Conservation (phyloP, 2,113 vertebrate genomes). For the Rhabdomys dilectus region DNA sequence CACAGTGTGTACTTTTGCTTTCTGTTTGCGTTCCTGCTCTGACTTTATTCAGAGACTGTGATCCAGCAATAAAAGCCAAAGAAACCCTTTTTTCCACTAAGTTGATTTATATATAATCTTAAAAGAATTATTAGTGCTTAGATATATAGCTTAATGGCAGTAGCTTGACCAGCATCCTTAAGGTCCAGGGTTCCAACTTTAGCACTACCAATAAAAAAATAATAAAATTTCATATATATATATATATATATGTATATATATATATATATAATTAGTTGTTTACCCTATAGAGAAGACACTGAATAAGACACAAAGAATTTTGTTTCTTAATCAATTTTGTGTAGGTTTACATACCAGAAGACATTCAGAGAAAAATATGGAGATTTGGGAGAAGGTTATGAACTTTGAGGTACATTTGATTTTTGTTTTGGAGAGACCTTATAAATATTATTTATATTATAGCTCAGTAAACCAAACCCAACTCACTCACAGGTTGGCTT, state of each 20-base stretch:
- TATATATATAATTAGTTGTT: background rate
- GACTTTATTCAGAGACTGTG: background rate
- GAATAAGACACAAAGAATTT: slow-evolving; percentile 18
- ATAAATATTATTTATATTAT: background rate
- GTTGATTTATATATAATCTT: background rate
- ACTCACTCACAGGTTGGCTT: background rate
- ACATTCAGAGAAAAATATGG: background rate
- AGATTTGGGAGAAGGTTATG: background rate
- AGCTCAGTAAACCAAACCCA: slow-evolving; percentile 1
- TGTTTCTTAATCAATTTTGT: slow-evolving; percentile 30
- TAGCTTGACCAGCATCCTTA: background rate
- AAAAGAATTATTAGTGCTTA: background rate
- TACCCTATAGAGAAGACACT: slow-evolving; percentile 7
- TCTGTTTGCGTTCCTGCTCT: background rate
- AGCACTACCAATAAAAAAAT: background rate
- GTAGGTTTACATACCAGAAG: background rate
- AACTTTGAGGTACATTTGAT: background rate
- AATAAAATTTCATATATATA: background rate
- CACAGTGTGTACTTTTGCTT: background rate
- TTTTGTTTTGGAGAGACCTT: slow-evolving; percentile 5
- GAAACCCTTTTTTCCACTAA: background rate
- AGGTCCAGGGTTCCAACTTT: background rate
- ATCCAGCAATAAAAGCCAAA: background rate
- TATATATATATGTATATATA: slow-evolving; percentile 17
- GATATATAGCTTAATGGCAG: background rate